Evolutionary conservation across 2,888 invertebrate genomes (phyloP).

Genomic region (Scaptomyza caliginosa): DNA sequence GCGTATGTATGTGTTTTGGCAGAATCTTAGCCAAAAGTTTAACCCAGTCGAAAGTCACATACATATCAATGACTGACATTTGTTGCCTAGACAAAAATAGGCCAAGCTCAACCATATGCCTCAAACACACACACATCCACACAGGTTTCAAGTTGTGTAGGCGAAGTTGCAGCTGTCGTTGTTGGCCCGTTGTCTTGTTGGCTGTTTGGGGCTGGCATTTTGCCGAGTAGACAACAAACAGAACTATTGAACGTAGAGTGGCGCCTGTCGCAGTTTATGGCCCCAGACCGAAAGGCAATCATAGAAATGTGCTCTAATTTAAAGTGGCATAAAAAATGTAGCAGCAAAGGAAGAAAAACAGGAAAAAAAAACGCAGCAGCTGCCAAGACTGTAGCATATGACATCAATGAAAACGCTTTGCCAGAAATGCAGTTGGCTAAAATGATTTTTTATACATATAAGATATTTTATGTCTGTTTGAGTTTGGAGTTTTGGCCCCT

Average conservation of each 20-base stretch:
- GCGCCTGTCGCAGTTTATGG: slow-evolving; percentile 76
- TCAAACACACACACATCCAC: slow-evolving; percentile 2
- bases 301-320: slow-evolving; percentile 78
- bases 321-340: slow-evolving; percentile 63
- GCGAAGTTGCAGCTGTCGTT: slow-evolving; percentile 42
- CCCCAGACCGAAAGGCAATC: slow-evolving; percentile 63
- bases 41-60: slow-evolving; percentile 54
- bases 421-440: slow-evolving; percentile 70
- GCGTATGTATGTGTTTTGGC: neutral
- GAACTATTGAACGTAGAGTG: slow-evolving; percentile 72
- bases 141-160: slow-evolving; percentile 18
- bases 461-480: slow-evolving; percentile 65
- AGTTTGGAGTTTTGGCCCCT: slow-evolving; percentile 48
- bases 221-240: slow-evolving; percentile 74
- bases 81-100: slow-evolving; percentile 43
- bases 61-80: slow-evolving; percentile 56
- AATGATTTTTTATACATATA: slow-evolving; percentile 55
- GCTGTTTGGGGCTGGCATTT: slow-evolving; percentile 53
- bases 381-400: slow-evolving; percentile 58
- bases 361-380: slow-evolving; percentile 55
- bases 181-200: slow-evolving; percentile 27
- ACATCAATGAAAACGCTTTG: slow-evolving; percentile 44
- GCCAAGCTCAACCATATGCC: slow-evolving; percentile 58
- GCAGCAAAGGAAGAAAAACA: slow-evolving; percentile 17
- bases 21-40: slow-evolving; percentile 25